Evolutionary conservation across 2,888 invertebrate genomes (phyloP).

Genomic region (Laspeyria flexula): DNA sequence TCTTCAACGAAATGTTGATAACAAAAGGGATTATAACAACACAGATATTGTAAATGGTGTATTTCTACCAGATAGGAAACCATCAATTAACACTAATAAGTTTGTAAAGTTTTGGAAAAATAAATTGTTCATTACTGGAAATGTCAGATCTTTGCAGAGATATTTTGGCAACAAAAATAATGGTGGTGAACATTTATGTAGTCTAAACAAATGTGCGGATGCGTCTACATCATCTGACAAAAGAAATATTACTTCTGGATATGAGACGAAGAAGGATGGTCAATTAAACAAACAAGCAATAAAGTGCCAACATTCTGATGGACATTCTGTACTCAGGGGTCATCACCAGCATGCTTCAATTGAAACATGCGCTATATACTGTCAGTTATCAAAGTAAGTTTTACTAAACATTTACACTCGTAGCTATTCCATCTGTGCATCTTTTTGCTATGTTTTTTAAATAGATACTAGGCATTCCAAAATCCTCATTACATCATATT

Average conservation of each 20-base stretch:
- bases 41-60: slow-evolving; percentile 76
- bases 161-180: slow-evolving; percentile 74
- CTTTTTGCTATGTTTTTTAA: background rate
- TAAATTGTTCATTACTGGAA: slow-evolving; percentile 76
- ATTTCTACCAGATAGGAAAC: slow-evolving; percentile 72
- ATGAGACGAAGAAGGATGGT: slow-evolving; percentile 64
- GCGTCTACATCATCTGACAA: slow-evolving; percentile 68
- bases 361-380: slow-evolving; percentile 81
- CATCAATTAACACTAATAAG: slow-evolving; percentile 71
- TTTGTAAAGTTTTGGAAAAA: slow-evolving; percentile 83
- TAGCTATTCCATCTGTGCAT: background rate
- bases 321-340: slow-evolving; percentile 76
- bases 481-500: too few species aligned
- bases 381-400: slow-evolving; percentile 79
- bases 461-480: too few species aligned
- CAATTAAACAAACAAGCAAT: slow-evolving; percentile 62
- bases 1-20: slow-evolving; percentile 77
- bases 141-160: slow-evolving; percentile 76
- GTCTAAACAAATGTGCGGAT: slow-evolving; percentile 62
- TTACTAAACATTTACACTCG: too few species aligned
- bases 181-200: slow-evolving; percentile 67
- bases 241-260: slow-evolving; percentile 48
- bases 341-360: slow-evolving; percentile 77
- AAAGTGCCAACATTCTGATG: slow-evolving; percentile 77
- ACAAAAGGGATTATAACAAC: slow-evolving; percentile 74